Base-by-base conservation (phyloP, 2,797 vertebrate species). In the Crenichthys baileyi region DNA sequence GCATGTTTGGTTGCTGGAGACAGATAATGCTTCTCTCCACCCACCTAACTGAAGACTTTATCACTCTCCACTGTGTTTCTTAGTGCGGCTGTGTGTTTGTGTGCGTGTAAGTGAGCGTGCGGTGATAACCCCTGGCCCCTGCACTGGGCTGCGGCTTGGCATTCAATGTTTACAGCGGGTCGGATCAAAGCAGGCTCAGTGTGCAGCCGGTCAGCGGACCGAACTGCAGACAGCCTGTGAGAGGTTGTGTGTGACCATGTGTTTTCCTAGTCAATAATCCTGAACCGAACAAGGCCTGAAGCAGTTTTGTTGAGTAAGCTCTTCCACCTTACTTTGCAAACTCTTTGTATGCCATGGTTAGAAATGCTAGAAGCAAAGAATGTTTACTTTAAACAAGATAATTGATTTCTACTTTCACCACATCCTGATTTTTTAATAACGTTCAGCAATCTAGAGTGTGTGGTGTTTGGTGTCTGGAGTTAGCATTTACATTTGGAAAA, bases 111-210 rank as follows among this genome's bases (percentile, higher is more conserved):
- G 82, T 63, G 83, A 75, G 82, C 76, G 78, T 51, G 76, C 76
- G 67, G 67, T 95, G 96, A 97, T 96, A 93, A 94, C 93, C 94
- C 61, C 76, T 89, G 91, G 76, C 87, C 91, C 65, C 39, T 79
- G 79, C 88, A 80, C 83, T 81, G 50, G 89, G 81, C 82, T 81
- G 31, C 82, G 83, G 87, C 89, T 46, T 65, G 4, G 78, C 82
- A 53, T 61, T 86, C 85, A 70, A 80, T 91, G 85, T 95, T 94
- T 93, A 93, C 90, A 82, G 85, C 71, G 24, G 81, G 29, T 73
- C 3, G 90, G 95, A 97, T 97, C 96, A 97, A 98, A 97, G 96
- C 79, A 51, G 82, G 76, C 89, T 83, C 90, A 84, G 88, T 88
- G 89, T 89, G 92, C 89, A 89, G 91, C 85, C 90, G 91, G 95